Conservation (phyloP, 2,113 vertebrate genomes). For the Plecotus auritus region DNA sequence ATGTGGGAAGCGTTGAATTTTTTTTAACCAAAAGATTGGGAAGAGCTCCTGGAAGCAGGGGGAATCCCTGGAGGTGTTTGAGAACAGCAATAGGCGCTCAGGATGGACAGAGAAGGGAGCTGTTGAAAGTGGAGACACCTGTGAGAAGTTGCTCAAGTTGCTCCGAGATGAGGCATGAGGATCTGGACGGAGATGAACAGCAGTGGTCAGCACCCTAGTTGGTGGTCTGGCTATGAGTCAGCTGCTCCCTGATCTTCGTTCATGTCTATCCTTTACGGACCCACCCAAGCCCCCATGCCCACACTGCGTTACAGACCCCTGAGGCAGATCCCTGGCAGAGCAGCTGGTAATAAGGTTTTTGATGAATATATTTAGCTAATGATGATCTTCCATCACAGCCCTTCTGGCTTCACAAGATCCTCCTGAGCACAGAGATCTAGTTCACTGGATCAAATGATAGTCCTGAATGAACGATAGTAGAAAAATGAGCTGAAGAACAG, state of each 20-base stretch:
- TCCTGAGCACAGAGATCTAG: conserved; percentile 20
- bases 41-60: not conserved
- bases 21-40: not conserved
- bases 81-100: not conserved
- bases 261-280: not conserved
- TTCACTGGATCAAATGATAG: conserved; percentile 34
- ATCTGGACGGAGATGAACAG: not conserved
- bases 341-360: conserved; percentile 9
- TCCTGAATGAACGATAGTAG: conserved; percentile 19
- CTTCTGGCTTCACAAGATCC: conserved; percentile 11
- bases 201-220: not conserved
- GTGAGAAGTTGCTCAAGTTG: not conserved
- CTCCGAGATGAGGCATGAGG: not conserved
- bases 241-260: not conserved
- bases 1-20: not conserved
- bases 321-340: not conserved
- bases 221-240: not conserved
- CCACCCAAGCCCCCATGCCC: not conserved
- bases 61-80: not conserved
- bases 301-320: not conserved
- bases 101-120: not conserved
- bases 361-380: not conserved
- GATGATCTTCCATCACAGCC: not conserved
- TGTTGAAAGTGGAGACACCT: not conserved
- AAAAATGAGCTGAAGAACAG: conserved; percentile 31